Percentiles rank a stretch among this genome's conserved stretches.
These are phyloP conservation scores for Rhodeus uyekii DNA, from an alignment of 2,797 vertebrate species.

Conservation along the genomic window DNA sequence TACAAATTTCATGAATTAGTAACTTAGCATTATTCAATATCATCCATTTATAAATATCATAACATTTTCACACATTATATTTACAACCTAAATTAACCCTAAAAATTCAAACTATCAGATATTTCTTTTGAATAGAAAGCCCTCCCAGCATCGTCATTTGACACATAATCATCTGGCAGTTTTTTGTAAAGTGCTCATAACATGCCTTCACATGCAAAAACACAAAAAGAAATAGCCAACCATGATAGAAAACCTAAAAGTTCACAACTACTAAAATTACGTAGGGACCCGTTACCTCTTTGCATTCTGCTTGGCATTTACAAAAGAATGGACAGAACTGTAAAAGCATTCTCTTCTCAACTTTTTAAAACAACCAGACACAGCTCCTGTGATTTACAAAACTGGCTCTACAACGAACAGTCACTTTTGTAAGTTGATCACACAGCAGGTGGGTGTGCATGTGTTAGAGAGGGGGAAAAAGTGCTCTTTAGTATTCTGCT, in stretches of 20 bases:
- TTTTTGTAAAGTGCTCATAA: neutral
- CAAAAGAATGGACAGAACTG: neutral
- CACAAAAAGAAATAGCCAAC: neutral
- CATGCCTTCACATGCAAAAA: neutral
- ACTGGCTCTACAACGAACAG: slow-evolving; percentile 55
- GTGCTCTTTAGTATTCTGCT: slow-evolving; percentile 17
- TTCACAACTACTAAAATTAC: neutral
- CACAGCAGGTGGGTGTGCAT: slow-evolving; percentile 7
- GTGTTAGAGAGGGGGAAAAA: slow-evolving; percentile 13
- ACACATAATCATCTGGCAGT: no score
- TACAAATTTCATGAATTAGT: neutral
- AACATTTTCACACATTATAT: neutral
- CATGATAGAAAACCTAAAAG: neutral
- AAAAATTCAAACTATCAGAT: neutral
- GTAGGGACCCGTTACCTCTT: neutral
- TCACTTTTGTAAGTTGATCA: slow-evolving; percentile 13
- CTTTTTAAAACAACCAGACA: neutral
- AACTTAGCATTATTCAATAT: neutral
- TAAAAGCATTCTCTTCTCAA: neutral
- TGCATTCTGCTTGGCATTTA: neutral
- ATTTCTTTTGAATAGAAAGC: no score
- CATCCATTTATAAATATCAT: neutral
- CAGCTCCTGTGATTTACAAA: slow-evolving; percentile 34
- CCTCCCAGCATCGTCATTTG: no score
- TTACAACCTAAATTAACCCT: neutral